Percentiles rank a stretch among this genome's conserved stretches.
phyloP scores from a whole-genome alignment of 2,797 vertebrate species.

The Oryzias dopingdopingensis region DNA sequence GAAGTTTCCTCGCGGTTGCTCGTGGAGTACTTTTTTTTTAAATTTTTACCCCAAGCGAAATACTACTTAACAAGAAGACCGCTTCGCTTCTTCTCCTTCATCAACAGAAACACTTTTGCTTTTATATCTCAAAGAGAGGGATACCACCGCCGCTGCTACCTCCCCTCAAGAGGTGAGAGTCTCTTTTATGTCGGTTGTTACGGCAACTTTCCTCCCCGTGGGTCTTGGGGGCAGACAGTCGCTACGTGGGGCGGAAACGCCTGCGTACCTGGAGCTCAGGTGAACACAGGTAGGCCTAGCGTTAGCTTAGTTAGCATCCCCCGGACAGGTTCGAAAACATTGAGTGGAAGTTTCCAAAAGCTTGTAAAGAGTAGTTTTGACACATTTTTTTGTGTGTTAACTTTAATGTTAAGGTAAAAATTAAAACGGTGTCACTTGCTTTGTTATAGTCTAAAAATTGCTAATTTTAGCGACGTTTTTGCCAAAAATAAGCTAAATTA shows the following conservation, averaged over 20 bases:
- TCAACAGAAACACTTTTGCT: conserved; percentile 20
- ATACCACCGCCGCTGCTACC: conserved; percentile 5
- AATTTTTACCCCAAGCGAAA: conserved; percentile 5
- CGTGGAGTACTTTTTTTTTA: conserved; percentile 22
- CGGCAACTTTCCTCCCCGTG: too few species aligned
- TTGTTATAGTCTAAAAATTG: too few species aligned
- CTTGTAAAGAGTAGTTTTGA: background rate
- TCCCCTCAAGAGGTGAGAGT: conserved; percentile 21
- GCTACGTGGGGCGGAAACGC: conserved; percentile 59
- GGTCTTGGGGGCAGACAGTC: too few species aligned
- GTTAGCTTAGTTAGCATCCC: conserved; percentile 26
- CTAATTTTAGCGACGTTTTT: too few species aligned
- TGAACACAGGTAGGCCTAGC: conserved; percentile 63
- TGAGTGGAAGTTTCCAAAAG: background rate
- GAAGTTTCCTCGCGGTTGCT: conserved; percentile 38
- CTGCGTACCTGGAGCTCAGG: conserved; percentile 73
- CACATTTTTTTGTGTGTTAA: too few species aligned
- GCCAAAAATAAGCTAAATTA: too few species aligned
- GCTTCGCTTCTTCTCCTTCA: conserved; percentile 17
- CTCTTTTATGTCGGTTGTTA: background rate
- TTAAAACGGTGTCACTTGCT: too few species aligned
- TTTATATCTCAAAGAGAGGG: background rate
- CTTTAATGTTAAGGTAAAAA: too few species aligned
- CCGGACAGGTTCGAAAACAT: conserved; percentile 7
- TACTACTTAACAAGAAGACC: conserved; percentile 15